phyloP scores from a whole-genome alignment of 2,888 invertebrate genomes.

The Chymomyza fuscimana region DNA sequence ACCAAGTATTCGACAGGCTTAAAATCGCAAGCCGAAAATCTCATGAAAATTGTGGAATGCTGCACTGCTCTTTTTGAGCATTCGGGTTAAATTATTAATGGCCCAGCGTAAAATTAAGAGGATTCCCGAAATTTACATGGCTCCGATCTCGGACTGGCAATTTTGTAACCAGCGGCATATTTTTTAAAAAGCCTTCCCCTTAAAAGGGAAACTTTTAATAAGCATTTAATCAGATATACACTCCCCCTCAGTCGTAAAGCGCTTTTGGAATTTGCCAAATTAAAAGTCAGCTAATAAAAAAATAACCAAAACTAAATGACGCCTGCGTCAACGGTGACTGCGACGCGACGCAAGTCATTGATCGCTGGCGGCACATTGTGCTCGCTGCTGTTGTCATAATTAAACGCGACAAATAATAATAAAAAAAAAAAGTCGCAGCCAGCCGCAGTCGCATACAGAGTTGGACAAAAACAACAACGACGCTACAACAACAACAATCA shows the following conservation, averaged over 20 bases:
- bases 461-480: conserved; percentile 1
- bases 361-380: conserved; percentile 9
- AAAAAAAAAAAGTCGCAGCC: conserved; percentile 39
- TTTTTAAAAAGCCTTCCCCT: background rate
- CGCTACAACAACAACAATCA: conserved; percentile 56
- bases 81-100: too few species aligned
- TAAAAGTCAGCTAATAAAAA: conserved; percentile 36
- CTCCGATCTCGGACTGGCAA: background rate
- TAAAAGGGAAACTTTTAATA: background rate
- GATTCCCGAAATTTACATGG: background rate
- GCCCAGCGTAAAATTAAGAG: too few species aligned
- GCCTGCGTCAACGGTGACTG: conserved; percentile 27
- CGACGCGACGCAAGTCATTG: conserved; percentile 30
- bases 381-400: conserved; percentile 57
- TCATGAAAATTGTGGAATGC: too few species aligned
- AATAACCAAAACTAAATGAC: conserved; percentile 31
- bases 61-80: too few species aligned
- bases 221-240: background rate
- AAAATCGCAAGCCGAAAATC: too few species aligned
- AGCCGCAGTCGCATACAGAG: background rate
- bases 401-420: conserved; percentile 72
- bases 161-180: background rate
- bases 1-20: too few species aligned
- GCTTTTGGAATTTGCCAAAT: conserved; percentile 17
- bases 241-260: background rate